phyloP scores from a whole-genome alignment of 2,797 vertebrate genomes.

The Zenarchopterus dispar region DNA sequence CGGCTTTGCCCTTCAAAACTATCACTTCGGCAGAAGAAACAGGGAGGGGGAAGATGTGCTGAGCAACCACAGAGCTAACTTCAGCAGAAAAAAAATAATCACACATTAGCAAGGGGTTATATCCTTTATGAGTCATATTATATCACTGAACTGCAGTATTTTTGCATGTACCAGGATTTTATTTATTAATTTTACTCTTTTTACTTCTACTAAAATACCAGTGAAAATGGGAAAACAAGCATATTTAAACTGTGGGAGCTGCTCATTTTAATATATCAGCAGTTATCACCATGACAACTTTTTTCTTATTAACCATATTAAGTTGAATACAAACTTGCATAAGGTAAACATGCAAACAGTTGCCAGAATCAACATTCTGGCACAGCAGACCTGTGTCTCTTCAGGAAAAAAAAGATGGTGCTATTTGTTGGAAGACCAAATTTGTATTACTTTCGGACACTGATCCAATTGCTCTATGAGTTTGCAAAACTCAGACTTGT shows the following conservation, averaged over 20 bases:
- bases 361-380: no score
- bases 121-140: constrained; percentile 14
- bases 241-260: background rate
- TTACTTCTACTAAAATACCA: no score
- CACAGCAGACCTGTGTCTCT: no score
- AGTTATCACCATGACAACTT: background rate
- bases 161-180: no score
- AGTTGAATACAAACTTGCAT: background rate
- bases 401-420: no score
- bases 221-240: no score
- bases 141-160: background rate
- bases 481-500: no score
- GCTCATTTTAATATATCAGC: background rate
- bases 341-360: no score
- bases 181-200: no score
- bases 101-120: constrained; percentile 2
- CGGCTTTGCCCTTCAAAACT: constrained; percentile 82
- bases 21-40: constrained; percentile 59
- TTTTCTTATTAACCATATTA: constrained; percentile 2
- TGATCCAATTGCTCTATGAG: no score
- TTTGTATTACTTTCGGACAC: no score
- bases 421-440: no score
- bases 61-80: constrained; percentile 17
- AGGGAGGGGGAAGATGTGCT: constrained; percentile 18
- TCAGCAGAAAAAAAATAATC: constrained; percentile 12